Conservation (phyloP, 2,797 vertebrate species). For the Cheirogaleus major region DNA sequence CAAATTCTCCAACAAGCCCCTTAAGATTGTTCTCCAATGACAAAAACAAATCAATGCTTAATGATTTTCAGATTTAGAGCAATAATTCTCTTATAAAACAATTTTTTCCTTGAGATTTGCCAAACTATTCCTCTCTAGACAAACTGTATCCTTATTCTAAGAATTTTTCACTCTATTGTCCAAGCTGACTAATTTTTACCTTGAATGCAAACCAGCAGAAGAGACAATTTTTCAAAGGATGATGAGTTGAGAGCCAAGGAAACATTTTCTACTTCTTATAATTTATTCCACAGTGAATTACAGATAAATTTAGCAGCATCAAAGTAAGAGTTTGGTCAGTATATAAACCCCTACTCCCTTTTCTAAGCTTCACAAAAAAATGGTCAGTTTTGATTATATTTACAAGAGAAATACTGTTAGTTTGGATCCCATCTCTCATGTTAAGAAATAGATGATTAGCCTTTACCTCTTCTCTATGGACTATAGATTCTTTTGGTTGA, state of each 20-base stretch:
- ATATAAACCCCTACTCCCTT: not conserved
- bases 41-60: constrained; percentile 80
- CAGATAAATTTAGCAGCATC: not conserved
- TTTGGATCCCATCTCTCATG: not conserved
- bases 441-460: not conserved
- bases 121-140: constrained; percentile 79
- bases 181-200: constrained; percentile 65
- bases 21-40: constrained; percentile 73
- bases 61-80: constrained; percentile 83
- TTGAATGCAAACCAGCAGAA: constrained; percentile 75
- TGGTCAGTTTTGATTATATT: not conserved
- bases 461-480: not conserved
- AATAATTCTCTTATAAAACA: constrained; percentile 79
- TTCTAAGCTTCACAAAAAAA: constrained; percentile 33
- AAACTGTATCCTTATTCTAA: constrained; percentile 63
- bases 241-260: constrained; percentile 74
- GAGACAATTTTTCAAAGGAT: constrained; percentile 72
- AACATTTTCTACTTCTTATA: constrained; percentile 71
- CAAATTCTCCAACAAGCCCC: constrained; percentile 62
- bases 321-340: constrained; percentile 16
- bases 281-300: constrained; percentile 64
- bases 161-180: constrained; percentile 48
- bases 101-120: constrained; percentile 82
- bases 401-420: not conserved
- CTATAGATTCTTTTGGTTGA: not conserved